Evolutionary conservation across 2,888 invertebrate species (phyloP), one percentile per base, ranked within the genome.

Genomic region (Melangyna quadrimaculata): DNA sequence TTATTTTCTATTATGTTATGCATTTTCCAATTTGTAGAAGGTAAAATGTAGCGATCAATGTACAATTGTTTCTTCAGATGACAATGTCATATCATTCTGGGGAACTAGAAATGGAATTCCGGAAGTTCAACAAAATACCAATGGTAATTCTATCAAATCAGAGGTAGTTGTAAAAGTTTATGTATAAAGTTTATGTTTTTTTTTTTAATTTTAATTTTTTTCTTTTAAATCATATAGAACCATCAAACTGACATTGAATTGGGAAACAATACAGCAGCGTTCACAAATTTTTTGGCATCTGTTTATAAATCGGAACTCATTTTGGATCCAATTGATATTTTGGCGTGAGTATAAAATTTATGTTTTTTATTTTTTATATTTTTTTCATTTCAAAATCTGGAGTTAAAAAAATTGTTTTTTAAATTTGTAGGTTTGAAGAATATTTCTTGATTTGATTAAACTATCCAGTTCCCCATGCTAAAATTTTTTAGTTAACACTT

Each of bases 71-170:
- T 93, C 93, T 4, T 95, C 95, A 1, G 92, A 93, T 48, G 94
- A 95, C 87, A 95, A 95, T 89, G 94, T 94, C 27, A 91, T 96
- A 9, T 94, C 94, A 87, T 94, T 95, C 89, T 96, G 96, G 95
- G 96, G 96, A 22, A 93, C 94, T 6, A 91, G 93, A 17, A 92
- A 92, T 88, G 92, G 92, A 12, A 89, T 91, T 71, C 91, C 91
- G 0, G 92, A 89, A 70, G 78, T 78, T 17, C 87, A 84, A 67
- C 73, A 87, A 37, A 81, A 29, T 17, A 2, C 51, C 22, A 81
- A 78, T 57, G 63, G 67, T 0, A 43, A 72, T 29, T 22, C 84
- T 9, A 67, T 75, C 0, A 75, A 69, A 43, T 70, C 81, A 2
- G 86, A 81, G 48, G 86, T 83, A 65, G 3, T 5, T 27, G 1